Evolutionary conservation across 2,888 invertebrate genomes (phyloP).

Genomic region (Heliothis peltigera): DNA sequence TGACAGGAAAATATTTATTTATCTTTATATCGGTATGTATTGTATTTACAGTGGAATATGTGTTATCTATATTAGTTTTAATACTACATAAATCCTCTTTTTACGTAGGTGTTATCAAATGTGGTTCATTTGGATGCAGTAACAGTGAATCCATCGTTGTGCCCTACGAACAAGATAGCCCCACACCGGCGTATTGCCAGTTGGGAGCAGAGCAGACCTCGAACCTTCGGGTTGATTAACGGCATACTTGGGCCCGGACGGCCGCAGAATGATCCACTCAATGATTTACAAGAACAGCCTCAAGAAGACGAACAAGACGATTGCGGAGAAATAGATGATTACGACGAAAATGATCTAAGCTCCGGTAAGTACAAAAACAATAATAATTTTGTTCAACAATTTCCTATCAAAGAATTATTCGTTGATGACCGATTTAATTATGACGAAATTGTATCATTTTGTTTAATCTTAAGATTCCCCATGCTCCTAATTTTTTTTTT

Average conservation of each 20-base stretch:
- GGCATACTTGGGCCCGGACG: slow-evolving; percentile 71
- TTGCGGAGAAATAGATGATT: slow-evolving; percentile 86
- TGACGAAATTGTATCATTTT: no score
- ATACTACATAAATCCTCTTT: slow-evolving; percentile 25
- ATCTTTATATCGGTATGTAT: slow-evolving; percentile 48
- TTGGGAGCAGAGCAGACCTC: slow-evolving; percentile 64
- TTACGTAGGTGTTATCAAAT: slow-evolving; percentile 63
- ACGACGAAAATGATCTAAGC: slow-evolving; percentile 85
- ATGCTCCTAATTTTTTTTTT: no score
- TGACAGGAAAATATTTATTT: slow-evolving; percentile 31
- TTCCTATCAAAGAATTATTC: no score
- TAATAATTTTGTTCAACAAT: no score
- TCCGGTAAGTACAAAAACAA: slow-evolving; percentile 76
- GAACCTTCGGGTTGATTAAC: slow-evolving; percentile 80
- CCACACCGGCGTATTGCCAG: slow-evolving; percentile 73
- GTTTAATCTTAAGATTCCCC: no score
- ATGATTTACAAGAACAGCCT: slow-evolving; percentile 77
- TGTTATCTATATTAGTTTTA: background rate
- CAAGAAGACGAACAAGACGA: slow-evolving; percentile 80
- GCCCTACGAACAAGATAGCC: slow-evolving; percentile 86
- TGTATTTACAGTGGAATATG: background rate
- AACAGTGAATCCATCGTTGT: slow-evolving; percentile 77
- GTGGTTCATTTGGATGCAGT: slow-evolving; percentile 71
- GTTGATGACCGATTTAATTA: no score
- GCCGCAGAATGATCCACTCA: slow-evolving; percentile 60